These are phyloP conservation scores for Potamarius usumacintae DNA, from an alignment of 2,113 vertebrate genomes.

Conservation along the genomic window DNA sequence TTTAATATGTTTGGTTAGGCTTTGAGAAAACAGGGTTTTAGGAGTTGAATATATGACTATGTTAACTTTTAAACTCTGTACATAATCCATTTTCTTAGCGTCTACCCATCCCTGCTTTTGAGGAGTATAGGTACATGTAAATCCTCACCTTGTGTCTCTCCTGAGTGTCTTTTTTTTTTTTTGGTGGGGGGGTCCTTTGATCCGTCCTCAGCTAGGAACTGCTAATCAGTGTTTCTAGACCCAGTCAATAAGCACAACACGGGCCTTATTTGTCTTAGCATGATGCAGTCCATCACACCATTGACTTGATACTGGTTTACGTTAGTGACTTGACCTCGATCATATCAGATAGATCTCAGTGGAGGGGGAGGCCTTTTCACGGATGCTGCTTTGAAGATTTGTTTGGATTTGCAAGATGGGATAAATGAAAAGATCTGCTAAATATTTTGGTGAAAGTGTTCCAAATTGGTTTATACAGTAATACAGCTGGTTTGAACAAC, in stretches of 20 bases:
- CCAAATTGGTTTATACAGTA: background rate
- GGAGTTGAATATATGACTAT: background rate
- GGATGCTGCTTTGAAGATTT: conserved; percentile 6
- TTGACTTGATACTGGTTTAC: conserved; percentile 29
- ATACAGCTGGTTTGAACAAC: background rate
- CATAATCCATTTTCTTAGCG: background rate
- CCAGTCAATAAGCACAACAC: background rate
- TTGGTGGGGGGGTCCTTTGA: background rate
- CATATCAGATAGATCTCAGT: background rate
- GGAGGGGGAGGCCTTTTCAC: background rate
- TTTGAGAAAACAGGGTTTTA: background rate
- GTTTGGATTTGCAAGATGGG: conserved; percentile 19
- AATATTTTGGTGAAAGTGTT: conserved; percentile 16
- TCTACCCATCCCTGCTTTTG: background rate
- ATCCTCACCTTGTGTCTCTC: background rate
- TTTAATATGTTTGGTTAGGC: background rate
- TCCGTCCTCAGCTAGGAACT: background rate
- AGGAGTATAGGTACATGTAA: background rate
- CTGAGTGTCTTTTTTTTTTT: background rate
- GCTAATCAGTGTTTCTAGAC: conserved; percentile 27
- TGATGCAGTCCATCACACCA: conserved; percentile 24
- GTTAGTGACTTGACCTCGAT: conserved; percentile 22
- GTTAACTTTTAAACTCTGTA: background rate
- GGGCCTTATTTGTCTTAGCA: conserved; percentile 1
- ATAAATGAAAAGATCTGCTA: conserved; percentile 16